Percentiles rank a stretch among this genome's conserved stretches.
phyloP scores from a whole-genome alignment of 2,113 vertebrate genomes.

The Hipposideros armiger region DNA sequence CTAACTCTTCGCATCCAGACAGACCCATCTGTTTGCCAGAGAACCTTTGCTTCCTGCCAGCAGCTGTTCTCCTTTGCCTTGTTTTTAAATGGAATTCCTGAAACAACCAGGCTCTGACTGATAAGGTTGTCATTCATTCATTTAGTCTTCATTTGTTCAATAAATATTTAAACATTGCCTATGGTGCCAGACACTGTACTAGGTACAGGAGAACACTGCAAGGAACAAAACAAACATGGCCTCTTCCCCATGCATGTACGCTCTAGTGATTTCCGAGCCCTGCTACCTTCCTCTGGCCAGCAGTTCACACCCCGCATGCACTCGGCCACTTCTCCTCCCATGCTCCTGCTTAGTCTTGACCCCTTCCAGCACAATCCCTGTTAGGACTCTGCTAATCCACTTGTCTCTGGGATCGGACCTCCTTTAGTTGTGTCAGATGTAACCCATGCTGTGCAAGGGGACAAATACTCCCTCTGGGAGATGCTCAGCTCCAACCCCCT shows the following conservation, averaged over 20 bases:
- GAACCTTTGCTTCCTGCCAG: constrained; percentile 17
- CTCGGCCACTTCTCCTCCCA: background rate
- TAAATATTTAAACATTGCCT: constrained; percentile 11
- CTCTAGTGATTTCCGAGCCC: background rate
- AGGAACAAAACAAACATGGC: background rate
- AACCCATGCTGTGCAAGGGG: background rate
- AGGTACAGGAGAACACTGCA: background rate
- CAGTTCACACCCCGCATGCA: background rate
- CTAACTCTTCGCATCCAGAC: background rate
- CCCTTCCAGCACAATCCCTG: background rate
- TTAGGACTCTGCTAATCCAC: background rate
- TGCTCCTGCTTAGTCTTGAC: background rate
- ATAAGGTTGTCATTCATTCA: constrained; percentile 19
- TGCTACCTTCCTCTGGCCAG: background rate
- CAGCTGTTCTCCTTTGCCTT: constrained; percentile 41
- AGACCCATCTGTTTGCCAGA: background rate
- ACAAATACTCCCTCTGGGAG: background rate
- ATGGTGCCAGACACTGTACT: background rate
- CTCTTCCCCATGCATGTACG: rapidly evolving
- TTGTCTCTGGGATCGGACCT: background rate
- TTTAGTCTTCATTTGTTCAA: background rate
- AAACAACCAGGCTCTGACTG: constrained; percentile 24
- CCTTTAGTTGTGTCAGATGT: background rate
- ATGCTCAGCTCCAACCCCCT: background rate
- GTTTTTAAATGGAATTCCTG: constrained; percentile 48